phyloP scores from a whole-genome alignment of 2,888 invertebrate genomes.

The Euclidia mi region DNA sequence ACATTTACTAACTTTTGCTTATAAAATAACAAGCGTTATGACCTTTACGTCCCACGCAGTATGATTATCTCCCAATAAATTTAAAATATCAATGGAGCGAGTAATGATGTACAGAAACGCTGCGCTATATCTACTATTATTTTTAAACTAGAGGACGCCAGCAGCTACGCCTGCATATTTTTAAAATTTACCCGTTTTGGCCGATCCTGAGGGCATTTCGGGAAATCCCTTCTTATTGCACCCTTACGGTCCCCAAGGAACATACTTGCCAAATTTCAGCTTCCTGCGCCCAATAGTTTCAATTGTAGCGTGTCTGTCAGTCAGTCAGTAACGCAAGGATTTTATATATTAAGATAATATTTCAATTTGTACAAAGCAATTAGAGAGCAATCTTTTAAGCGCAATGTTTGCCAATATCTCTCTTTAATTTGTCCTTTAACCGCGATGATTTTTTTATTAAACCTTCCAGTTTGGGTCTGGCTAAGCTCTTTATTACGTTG shows the following conservation, averaged over 20 bases:
- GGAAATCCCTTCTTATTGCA: too few species aligned
- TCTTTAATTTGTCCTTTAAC: neutral
- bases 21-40: slow-evolving; percentile 27
- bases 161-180: too few species aligned
- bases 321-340: too few species aligned
- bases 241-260: too few species aligned
- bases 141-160: too few species aligned
- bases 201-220: too few species aligned
- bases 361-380: slow-evolving; percentile 1
- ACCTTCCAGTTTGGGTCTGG: too few species aligned
- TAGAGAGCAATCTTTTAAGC: slow-evolving; percentile 2
- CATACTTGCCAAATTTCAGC: too few species aligned
- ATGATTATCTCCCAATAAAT: slow-evolving; percentile 7
- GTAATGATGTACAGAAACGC: neutral
- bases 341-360: neutral
- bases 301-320: too few species aligned
- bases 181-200: too few species aligned
- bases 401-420: neutral
- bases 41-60: slow-evolving; percentile 30
- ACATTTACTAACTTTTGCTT: slow-evolving; percentile 23
- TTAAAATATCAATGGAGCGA: slow-evolving; percentile 1
- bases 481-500: neutral
- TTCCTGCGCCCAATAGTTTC: too few species aligned
- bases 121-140: too few species aligned
- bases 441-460: slow-evolving; percentile 2